phyloP scores from a whole-genome alignment of 2,888 invertebrate species.

The Reticulitermes lucifugus region DNA sequence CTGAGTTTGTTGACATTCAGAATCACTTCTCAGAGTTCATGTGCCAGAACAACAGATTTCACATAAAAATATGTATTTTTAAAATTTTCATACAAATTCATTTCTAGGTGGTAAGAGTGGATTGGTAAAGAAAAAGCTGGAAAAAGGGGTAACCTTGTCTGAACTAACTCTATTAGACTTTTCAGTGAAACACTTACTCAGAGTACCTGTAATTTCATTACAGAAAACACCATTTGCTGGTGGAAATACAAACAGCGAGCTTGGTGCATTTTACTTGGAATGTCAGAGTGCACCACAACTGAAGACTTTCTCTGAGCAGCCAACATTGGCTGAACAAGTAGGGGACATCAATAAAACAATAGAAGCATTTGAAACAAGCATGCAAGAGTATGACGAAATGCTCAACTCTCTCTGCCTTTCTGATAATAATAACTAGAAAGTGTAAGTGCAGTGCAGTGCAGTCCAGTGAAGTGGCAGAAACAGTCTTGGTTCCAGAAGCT shows the following conservation, averaged over 20 bases:
- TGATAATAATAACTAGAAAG: conserved; percentile 63
- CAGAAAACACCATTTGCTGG: conserved; percentile 87
- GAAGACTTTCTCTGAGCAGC: conserved; percentile 66
- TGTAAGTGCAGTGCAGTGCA: neutral
- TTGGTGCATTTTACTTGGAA: conserved; percentile 83
- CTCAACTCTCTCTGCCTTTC: conserved; percentile 76
- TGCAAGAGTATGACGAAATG: conserved; percentile 81
- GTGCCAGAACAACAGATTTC: too few species aligned
- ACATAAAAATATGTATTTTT: too few species aligned
- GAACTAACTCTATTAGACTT: too few species aligned
- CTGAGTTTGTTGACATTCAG: too few species aligned
- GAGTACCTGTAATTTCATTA: conserved; percentile 58
- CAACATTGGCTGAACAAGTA: conserved; percentile 68
- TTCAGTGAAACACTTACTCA: neutral
- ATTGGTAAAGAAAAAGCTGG: too few species aligned
- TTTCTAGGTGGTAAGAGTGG: too few species aligned
- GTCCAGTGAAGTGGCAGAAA: neutral
- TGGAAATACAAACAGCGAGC: conserved; percentile 75
- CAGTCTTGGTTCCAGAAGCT: too few species aligned
- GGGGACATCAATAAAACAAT: conserved; percentile 78
- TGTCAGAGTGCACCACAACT: conserved; percentile 78
- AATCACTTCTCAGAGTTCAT: too few species aligned
- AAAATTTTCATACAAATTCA: too few species aligned
- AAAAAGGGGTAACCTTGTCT: too few species aligned
- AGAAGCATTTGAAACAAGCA: conserved; percentile 79